These are phyloP conservation scores for Amiota communis DNA, from an alignment of 2,888 invertebrate species.

Conservation along the genomic window DNA sequence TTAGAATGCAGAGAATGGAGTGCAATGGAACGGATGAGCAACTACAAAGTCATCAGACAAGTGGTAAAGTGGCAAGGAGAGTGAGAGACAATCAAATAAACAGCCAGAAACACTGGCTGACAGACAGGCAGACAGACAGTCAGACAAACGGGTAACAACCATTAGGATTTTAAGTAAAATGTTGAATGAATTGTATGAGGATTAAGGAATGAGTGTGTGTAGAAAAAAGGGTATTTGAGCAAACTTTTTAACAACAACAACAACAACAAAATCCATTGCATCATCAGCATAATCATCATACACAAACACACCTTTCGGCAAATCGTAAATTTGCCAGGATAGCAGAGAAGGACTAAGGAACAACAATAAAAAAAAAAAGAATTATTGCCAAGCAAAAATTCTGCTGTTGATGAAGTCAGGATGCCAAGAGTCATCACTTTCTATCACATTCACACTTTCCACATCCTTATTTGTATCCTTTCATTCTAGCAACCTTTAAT, in stretches of 20 bases:
- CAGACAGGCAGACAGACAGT: constrained; percentile 37
- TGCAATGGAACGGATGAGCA: neutral
- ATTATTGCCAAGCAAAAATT: no score
- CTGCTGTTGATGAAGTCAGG: neutral
- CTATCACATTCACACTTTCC: neutral
- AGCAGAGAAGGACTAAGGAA: no score
- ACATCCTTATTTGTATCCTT: no score
- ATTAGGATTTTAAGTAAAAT: constrained; percentile 1
- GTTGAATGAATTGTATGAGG: neutral
- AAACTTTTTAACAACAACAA: constrained; percentile 1
- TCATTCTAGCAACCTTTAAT: constrained; percentile 33
- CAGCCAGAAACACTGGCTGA: neutral
- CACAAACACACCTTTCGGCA: constrained; percentile 53
- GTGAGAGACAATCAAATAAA: neutral
- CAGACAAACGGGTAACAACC: constrained; percentile 10
- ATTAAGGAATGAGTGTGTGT: no score
- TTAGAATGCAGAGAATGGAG: neutral
- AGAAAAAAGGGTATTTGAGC: neutral
- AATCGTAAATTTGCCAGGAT: constrained; percentile 62
- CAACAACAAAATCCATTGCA: constrained; percentile 44
- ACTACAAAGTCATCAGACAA: neutral
- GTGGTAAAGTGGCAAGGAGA: neutral
- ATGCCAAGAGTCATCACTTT: constrained; percentile 2
- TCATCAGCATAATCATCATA: constrained; percentile 64
- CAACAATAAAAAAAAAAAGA: no score